Base-by-base conservation (phyloP, 2,888 invertebrate species). In the Ophraella communa region DNA sequence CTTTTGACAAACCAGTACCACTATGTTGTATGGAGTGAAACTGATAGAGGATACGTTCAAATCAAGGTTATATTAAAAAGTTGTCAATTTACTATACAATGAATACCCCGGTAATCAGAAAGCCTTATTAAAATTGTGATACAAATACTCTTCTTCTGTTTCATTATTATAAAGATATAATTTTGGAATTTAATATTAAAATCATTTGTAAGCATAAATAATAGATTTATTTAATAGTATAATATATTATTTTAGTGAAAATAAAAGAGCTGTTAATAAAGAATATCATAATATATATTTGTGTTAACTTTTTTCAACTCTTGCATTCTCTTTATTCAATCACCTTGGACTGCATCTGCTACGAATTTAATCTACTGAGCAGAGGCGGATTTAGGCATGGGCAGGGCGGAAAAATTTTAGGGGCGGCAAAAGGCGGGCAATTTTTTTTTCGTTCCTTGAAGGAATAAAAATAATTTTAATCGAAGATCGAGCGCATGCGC, bases 61-160 rank as follows among this genome's bases (percentile, higher is more conserved):
- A n/a, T n/a, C n/a, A n/a, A n/a, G n/a, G n/a, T n/a, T n/a, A n/a
- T n/a, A n/a, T n/a, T 59, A 65, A 70, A 71, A 70, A 30, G 33
- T 52, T 11, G 18, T n/a, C 30, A 18, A 27, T 56, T 45, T 45
- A n/a, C 45, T 56, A 17, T 17, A 20, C 21, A 35, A 51, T 51
- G 58, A 59, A 59, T 51, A 59, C 51, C 59, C 51, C 59, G 59
- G 59, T 59, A 59, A 59, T 59, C 35, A 30, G 51, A 51, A 65
- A 74, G 77, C 77, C 77, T 77, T 77, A 77, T 72, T 75, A 70
- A 76, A 73, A 75, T 77, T 77, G 77, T 77, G 76, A 77, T 77
- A 77, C 74, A 69, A 56, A 59, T 51, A 62, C 65, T 55, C 58
- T 67, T 65, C 51, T 67, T 66, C 64, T 69, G 64, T 65, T 53